Percentiles rank a stretch among this genome's conserved stretches.
Conservation (phyloP, 2,888 invertebrate species). For the Melikaiella ostensackeni region DNA sequence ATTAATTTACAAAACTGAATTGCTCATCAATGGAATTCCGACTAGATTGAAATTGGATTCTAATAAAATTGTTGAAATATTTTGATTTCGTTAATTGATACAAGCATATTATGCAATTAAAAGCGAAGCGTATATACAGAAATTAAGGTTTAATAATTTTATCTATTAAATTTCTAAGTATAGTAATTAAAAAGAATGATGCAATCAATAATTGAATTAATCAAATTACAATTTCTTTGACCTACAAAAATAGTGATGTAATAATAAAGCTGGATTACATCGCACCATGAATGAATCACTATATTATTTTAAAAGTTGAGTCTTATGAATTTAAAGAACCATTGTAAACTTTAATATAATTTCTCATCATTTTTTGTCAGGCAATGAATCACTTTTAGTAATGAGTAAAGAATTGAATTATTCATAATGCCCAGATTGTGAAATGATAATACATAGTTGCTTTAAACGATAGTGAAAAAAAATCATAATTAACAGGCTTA, state of each 20-base stretch:
- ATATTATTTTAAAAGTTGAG: neutral
- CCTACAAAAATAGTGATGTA: neutral
- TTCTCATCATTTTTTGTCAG: constrained; percentile 3
- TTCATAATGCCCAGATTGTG: neutral
- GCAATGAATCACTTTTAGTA: neutral
- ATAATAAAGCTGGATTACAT: neutral
- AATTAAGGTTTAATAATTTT: too few relatives aligned
- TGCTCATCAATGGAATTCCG: too few relatives aligned
- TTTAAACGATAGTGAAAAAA: neutral
- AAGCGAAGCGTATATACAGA: too few relatives aligned
- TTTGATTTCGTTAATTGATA: too few relatives aligned
- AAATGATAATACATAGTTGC: neutral
- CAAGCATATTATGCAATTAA: too few relatives aligned
- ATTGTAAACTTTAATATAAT: neutral
- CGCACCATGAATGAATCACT: neutral
- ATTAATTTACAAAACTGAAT: too few relatives aligned
- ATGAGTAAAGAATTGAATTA: neutral
- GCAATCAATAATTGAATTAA: neutral
- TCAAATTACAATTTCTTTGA: neutral
- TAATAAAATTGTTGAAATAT: too few relatives aligned
- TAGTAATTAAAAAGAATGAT: neutral
- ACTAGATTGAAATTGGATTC: too few relatives aligned
- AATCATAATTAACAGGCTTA: neutral
- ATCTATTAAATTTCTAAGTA: too few relatives aligned
- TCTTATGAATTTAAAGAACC: constrained; percentile 3